A percentile compares a stretch with the other conserved stretches of the same genome.
phyloP scores from a whole-genome alignment of 2,888 invertebrate species.

The Lycia hirtaria region DNA sequence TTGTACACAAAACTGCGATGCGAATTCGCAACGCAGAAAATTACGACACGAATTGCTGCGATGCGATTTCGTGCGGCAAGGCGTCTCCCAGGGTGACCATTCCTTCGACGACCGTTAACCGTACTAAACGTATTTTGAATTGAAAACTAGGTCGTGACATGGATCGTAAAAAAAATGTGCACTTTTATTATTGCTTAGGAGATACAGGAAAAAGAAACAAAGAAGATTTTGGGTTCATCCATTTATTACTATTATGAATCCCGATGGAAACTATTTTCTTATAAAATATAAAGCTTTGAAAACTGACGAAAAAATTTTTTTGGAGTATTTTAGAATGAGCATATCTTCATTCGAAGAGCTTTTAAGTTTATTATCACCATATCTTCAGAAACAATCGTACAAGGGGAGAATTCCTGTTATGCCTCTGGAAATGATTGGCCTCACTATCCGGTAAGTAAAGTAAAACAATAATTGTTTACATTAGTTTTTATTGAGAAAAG shows the following conservation, averaged over 20 bases:
- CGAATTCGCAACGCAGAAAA: no score
- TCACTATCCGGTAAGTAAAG: conserved; percentile 42
- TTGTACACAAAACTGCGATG: no score
- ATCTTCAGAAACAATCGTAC: conserved; percentile 44
- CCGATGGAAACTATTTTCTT: conserved; percentile 37
- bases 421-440: conserved; percentile 48
- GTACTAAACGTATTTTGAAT: no score
- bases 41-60: no score
- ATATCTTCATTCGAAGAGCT: conserved; percentile 43
- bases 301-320: conserved; percentile 38
- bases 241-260: conserved; percentile 45
- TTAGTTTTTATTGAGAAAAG: conserved; percentile 43
- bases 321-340: conserved; percentile 46
- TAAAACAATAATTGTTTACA: conserved; percentile 44
- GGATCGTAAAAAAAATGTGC: no score
- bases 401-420: conserved; percentile 47
- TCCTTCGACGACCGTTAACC: no score
- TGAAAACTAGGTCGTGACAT: no score
- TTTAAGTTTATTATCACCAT: conserved; percentile 43
- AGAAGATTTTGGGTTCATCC: no score
- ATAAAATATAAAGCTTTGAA: conserved; percentile 36
- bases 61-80: no score
- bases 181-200: no score
- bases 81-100: no score
- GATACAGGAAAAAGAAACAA: no score